A percentile compares a stretch with the other conserved stretches of the same genome.
Conservation (phyloP, 2,113 vertebrate genomes). For the Burhinus oedicnemus region DNA sequence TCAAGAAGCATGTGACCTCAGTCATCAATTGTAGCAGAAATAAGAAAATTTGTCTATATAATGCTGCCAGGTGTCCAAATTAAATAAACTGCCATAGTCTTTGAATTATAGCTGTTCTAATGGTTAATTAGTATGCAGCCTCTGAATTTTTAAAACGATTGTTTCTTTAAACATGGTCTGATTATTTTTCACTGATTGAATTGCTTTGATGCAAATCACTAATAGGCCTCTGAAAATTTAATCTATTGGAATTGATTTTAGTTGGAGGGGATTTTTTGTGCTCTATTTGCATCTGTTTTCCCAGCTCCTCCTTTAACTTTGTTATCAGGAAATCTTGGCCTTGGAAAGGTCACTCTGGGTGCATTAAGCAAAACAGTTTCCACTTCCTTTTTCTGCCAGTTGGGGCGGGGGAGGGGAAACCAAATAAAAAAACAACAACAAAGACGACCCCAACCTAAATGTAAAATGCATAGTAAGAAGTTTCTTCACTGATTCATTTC, state of each 20-base stretch:
- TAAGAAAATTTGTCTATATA: background rate
- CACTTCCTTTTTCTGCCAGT: background rate
- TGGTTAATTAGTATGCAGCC: background rate
- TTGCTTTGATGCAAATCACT: background rate
- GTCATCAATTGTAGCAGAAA: background rate
- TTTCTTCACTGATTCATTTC: background rate
- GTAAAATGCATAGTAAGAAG: background rate
- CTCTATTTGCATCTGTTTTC: background rate
- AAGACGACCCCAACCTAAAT: background rate
- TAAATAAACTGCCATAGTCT: background rate
- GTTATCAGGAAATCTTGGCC: background rate
- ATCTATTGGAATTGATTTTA: conserved; percentile 46
- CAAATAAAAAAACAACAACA: background rate
- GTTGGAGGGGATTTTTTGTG: background rate
- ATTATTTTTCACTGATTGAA: background rate
- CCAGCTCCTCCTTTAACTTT: background rate
- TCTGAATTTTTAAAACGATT: background rate
- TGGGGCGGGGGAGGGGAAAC: no score
- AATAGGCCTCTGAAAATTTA: conserved; percentile 2
- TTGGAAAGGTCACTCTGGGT: background rate
- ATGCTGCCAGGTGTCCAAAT: background rate
- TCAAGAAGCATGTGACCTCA: background rate
- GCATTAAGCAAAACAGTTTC: background rate
- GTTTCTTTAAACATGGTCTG: background rate
- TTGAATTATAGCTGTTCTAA: background rate